Conservation (phyloP, 23 tunicate genomes). For the Trididemnum clinides region DNA sequence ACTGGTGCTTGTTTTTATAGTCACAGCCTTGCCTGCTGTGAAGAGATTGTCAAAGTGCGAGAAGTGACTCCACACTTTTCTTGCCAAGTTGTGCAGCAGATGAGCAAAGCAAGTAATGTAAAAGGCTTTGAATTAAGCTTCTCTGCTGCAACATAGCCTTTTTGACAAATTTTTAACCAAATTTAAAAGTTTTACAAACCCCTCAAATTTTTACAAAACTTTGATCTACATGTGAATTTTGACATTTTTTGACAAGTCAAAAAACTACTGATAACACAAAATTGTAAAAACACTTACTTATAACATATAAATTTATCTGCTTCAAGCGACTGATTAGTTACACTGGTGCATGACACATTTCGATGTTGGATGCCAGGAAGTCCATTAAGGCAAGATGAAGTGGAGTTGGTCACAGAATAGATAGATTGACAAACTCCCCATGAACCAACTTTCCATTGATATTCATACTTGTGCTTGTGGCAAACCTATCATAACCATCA, state of each 20-base stretch:
- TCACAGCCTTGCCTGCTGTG: conserved; percentile 52
- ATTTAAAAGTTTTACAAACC: too few relatives aligned
- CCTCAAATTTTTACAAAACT: too few relatives aligned
- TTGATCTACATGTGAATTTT: too few relatives aligned
- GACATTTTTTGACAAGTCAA: too few relatives aligned
- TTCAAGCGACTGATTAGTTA: background rate
- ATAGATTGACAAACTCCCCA: background rate
- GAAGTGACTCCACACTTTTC: conserved; percentile 45
- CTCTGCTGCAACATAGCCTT: too few relatives aligned
- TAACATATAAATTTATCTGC: too few relatives aligned
- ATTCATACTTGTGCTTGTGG: background rate
- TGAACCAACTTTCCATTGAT: background rate
- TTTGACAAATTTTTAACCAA: too few relatives aligned
- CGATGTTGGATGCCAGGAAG: conserved; percentile 35
- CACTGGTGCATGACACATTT: conserved; percentile 23
- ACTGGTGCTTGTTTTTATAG: conserved; percentile 45
- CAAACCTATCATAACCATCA: too few relatives aligned
- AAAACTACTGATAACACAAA: too few relatives aligned
- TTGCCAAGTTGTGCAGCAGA: conserved; percentile 50
- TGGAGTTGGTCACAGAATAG: too few relatives aligned
- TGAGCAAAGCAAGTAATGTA: conserved; percentile 55
- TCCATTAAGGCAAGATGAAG: background rate
- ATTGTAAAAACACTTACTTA: too few relatives aligned
- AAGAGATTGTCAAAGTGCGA: conserved; percentile 53
- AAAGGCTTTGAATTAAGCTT: too few relatives aligned